A percentile compares a stretch with the other conserved stretches of the same genome.
phyloP scores from a whole-genome alignment of 2,888 invertebrate genomes.

The Galerucella pusilla region DNA sequence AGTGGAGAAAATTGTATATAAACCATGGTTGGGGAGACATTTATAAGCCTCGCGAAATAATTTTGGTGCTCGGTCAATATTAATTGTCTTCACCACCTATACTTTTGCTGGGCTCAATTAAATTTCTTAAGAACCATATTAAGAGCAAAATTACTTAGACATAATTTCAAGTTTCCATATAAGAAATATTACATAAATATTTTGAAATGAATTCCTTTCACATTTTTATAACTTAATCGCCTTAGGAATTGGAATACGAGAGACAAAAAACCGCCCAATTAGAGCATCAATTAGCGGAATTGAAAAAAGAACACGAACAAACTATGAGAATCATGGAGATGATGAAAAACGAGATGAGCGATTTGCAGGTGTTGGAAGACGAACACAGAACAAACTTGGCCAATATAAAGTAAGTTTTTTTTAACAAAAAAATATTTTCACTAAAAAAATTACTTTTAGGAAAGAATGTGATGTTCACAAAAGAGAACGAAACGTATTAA shows the following conservation, averaged over 20 bases:
- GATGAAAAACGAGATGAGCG: constrained; percentile 74
- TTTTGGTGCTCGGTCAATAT: too few species aligned
- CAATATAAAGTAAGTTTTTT: constrained; percentile 48
- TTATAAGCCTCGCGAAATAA: too few species aligned
- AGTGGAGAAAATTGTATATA: too few species aligned
- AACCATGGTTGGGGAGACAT: too few species aligned
- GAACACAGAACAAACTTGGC: constrained; percentile 69
- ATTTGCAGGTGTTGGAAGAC: constrained; percentile 72
- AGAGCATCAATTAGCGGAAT: constrained; percentile 69
- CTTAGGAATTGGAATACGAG: constrained; percentile 69
- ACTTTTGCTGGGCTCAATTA: not conserved
- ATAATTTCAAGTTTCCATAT: not conserved
- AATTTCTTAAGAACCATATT: not conserved
- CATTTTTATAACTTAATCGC: constrained; percentile 9
- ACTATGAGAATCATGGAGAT: constrained; percentile 75
- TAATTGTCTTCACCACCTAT: too few species aligned
- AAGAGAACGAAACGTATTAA: constrained; percentile 73
- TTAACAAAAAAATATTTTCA: not conserved
- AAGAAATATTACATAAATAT: constrained; percentile 5
- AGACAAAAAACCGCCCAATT: constrained; percentile 65
- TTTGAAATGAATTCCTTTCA: not conserved
- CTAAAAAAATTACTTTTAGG: constrained; percentile 59
- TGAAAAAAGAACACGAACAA: constrained; percentile 70
- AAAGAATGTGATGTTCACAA: constrained; percentile 72
- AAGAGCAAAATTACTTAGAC: not conserved